Evolutionary conservation across 2,888 invertebrate genomes (phyloP), one percentile per base, ranked within the genome.

Genomic region (Apantesis nais): DNA sequence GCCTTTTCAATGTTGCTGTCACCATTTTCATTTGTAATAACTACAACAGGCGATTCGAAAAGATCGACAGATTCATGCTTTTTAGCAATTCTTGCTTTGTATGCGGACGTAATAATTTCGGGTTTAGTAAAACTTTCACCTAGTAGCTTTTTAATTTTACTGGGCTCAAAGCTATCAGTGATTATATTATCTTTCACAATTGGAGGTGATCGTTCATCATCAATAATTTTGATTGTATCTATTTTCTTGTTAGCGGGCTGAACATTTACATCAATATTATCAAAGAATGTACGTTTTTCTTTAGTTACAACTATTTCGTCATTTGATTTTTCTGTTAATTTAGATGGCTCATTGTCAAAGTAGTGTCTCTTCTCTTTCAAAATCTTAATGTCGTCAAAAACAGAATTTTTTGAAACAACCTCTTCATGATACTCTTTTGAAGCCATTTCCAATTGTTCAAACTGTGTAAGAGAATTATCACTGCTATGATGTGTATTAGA

Each of bases 1-100:
- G 83, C 78, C 14, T 82, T 73, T 74, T 86, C 84, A 4, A 77
- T 67, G 67, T 78, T 78, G 7, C 86, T 78, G 22, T 71, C 58
- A 22, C 39, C 64, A 34, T 74, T 74, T 67, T 83, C 82, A 66
- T 81, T 83, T 4, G 67, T 41, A 74, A 83, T 83, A 1, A 66
- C 61, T 62, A 72, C 67, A 31, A 72, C 31, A 7, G 86, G 92
- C 11, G 90, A 90, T 72, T 92, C 93, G 71, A 93, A 94, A 16
- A 92, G 77, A 72, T 93, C 93, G 2, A 92, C 81, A 2, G 93
- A 93, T 16, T 85, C 82, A 3, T 88, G 84, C 78, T 89, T 90
- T 61, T 90, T 91, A 4, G 69, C 72, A 14, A 83, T 66, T 63
- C 81, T 88, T 16, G 78, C 78, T 77, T 85, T 88, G 37, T 83